Conservation (phyloP, 2,888 invertebrate species). For the Apamea epomidion region DNA sequence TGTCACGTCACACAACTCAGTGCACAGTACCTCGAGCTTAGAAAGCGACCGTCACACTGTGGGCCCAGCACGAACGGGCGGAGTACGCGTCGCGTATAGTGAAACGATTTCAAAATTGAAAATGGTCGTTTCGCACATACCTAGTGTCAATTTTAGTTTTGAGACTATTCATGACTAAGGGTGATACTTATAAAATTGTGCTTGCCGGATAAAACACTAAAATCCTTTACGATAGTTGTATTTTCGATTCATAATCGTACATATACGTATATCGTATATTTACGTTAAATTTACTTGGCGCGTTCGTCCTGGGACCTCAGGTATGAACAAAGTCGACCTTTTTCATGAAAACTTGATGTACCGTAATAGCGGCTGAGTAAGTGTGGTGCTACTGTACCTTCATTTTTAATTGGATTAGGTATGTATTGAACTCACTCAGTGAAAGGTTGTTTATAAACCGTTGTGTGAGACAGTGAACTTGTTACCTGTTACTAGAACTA, state of each 20-base stretch:
- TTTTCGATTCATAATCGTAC: background rate
- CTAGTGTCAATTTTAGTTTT: background rate
- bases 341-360: background rate
- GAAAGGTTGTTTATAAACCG: background rate
- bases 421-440: background rate
- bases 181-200: background rate
- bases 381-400: background rate
- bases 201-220: background rate
- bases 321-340: background rate
- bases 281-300: background rate
- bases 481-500: background rate
- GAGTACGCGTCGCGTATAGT: background rate
- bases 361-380: background rate
- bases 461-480: background rate
- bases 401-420: background rate
- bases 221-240: background rate
- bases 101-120: background rate
- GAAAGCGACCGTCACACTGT: background rate
- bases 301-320: background rate
- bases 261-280: too few species aligned
- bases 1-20: conserved; percentile 5
- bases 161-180: background rate
- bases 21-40: background rate
- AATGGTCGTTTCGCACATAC: background rate
- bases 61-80: background rate